Conservation (phyloP, 2,888 invertebrate genomes). For the Polydrusus cervinus region DNA sequence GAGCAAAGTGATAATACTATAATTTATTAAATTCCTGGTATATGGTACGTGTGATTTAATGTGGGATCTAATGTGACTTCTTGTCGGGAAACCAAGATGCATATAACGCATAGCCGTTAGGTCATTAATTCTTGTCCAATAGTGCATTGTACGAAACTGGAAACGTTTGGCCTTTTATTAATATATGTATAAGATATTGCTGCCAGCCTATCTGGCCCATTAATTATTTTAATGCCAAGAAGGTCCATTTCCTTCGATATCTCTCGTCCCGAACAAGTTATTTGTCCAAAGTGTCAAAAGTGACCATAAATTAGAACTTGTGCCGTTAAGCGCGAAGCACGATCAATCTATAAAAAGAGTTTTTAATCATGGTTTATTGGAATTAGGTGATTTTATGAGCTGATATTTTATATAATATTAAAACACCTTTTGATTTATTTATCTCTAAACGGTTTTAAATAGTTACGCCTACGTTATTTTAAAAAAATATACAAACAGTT, state of each 20-base stretch:
- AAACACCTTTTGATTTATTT: background rate
- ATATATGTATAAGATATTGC: constrained; percentile 35
- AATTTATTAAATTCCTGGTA: constrained; percentile 44
- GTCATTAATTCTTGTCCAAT: constrained; percentile 46
- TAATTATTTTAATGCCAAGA: constrained; percentile 53
- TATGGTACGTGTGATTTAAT: constrained; percentile 35
- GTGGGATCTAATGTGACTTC: constrained; percentile 41
- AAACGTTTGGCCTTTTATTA: constrained; percentile 39
- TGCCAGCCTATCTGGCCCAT: constrained; percentile 42
- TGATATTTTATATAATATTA: background rate
- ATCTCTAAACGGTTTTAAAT: background rate
- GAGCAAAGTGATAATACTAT: constrained; percentile 42
- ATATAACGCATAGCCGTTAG: constrained; percentile 30
- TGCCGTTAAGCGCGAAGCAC: constrained; percentile 44
- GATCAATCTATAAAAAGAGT: constrained; percentile 45
- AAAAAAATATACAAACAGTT: background rate
- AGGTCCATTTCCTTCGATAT: constrained; percentile 51
- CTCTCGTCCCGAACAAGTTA: constrained; percentile 45
- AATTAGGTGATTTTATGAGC: constrained; percentile 2
- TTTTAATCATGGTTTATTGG: constrained; percentile 44
- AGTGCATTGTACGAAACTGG: constrained; percentile 50
- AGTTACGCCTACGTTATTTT: background rate
- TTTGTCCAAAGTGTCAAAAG: constrained; percentile 54
- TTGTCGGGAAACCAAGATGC: constrained; percentile 46
- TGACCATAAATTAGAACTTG: constrained; percentile 44